phyloP scores from a whole-genome alignment of 2,113 vertebrate genomes.

The Lates calcarifer region DNA sequence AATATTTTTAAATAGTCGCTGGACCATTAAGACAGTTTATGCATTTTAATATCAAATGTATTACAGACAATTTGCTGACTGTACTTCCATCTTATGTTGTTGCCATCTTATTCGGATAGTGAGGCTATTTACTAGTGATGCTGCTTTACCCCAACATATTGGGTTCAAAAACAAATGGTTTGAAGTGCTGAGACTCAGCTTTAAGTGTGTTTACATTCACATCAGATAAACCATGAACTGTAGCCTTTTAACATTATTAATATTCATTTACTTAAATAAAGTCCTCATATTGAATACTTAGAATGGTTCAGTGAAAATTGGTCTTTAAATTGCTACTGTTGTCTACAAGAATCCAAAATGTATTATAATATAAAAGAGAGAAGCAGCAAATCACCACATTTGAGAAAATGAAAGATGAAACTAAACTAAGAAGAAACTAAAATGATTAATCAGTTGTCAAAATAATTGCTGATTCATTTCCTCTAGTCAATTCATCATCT shows the following conservation, averaged over 20 bases:
- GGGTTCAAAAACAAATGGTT: background rate
- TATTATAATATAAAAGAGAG: too few species aligned
- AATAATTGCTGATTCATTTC: background rate
- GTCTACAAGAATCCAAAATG: background rate
- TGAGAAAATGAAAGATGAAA: background rate
- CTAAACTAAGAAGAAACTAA: background rate
- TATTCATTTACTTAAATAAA: too few species aligned
- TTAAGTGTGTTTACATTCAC: background rate
- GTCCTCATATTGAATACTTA: too few species aligned
- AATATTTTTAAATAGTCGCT: background rate
- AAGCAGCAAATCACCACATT: background rate
- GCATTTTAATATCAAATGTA: too few species aligned
- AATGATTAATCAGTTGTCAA: background rate
- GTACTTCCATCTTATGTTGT: background rate
- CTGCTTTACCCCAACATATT: background rate
- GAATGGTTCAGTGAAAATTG: too few species aligned
- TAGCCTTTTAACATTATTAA: background rate
- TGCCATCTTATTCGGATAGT: background rate
- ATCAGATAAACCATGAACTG: background rate
- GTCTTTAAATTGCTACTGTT: too few species aligned
- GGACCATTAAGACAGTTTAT: background rate
- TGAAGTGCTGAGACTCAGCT: background rate
- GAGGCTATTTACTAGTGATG: background rate
- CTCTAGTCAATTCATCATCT: background rate
- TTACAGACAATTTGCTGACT: background rate